Evolutionary conservation across 2,888 invertebrate genomes (phyloP).

Genomic region (Agrotis puta): DNA sequence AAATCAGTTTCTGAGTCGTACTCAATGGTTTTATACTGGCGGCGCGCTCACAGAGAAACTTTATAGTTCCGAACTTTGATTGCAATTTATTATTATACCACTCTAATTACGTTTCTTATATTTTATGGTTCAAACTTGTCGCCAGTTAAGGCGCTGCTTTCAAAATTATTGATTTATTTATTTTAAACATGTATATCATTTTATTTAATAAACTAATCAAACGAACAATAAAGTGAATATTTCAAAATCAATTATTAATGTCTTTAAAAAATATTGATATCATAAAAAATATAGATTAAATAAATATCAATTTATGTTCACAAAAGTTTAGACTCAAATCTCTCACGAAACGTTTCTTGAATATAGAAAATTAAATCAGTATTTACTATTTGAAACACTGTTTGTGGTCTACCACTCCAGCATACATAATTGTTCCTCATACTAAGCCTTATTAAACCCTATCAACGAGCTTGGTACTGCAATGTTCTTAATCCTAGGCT

Average conservation of each 20-base stretch:
- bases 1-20: conserved; percentile 22
- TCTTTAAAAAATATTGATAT: too few species aligned
- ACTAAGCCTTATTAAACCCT: not conserved
- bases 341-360: too few species aligned
- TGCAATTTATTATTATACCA: conserved; percentile 2
- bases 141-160: not conserved
- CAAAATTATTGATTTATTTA: not conserved
- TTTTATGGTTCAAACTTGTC: not conserved
- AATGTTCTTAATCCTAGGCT: conserved; percentile 8
- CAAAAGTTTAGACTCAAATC: too few species aligned
- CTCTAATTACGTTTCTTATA: not conserved
- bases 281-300: too few species aligned
- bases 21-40: conserved; percentile 13
- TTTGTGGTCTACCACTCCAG: not conserved
- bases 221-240: too few species aligned
- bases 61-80: conserved; percentile 37
- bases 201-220: too few species aligned
- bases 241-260: too few species aligned
- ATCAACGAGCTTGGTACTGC: not conserved
- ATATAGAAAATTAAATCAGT: too few species aligned
- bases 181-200: not conserved
- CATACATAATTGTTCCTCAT: not conserved
- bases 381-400: not conserved
- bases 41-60: conserved; percentile 20
- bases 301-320: too few species aligned